Base-by-base conservation (phyloP, 2,888 invertebrate species). In the Serrognathus titanus region DNA sequence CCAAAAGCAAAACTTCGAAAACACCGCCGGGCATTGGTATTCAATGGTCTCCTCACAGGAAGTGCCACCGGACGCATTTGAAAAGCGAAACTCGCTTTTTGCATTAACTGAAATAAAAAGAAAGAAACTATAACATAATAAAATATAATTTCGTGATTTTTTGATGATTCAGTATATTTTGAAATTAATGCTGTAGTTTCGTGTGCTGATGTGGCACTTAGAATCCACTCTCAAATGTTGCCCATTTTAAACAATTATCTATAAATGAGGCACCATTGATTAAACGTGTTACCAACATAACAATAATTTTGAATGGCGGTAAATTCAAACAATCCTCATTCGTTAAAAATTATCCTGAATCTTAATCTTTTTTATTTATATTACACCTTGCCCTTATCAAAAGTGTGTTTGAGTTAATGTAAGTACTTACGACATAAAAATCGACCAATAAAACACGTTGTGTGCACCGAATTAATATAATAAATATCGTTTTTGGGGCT, bases 1-100 rank as follows among this genome's bases (percentile, higher is more conserved):
- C 36, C 79, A 78, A 43, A 77, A 73, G 64, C 88, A 88, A 54
- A 84, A 78, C 1, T 65, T 60, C 3, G 81, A 79, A 45, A 88
- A 71, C 3, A 83, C 69, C 8, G 81, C 77, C 1, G 88, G 87
- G 64, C 88, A 89, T 69, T 88, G 82, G 69, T 85, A 88, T 13
- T 76, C 75, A 10, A 86, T 75, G 1, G 69, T 75, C 73, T 89
- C 88, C 16, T 75, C 75, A 64, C 84, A 84, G 48, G 79, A 75
- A 0, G 80, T 78, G 0, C 77, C 71, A 11, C 64, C 65, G n/a
- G 65, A 61, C 3, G 61, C 64, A 16, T 62, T 62, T 9, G 74
- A 75, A 63, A 88, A 87, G 65, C 78, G 79, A 66, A 87, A 87
- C 66, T 84, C 81, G 55, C 87, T 85, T 55, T 78, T 70, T 0